Evolutionary conservation across 2,888 invertebrate genomes (phyloP), one percentile per base, ranked within the genome.

Genomic region (Phyllotreta cruciferae): DNA sequence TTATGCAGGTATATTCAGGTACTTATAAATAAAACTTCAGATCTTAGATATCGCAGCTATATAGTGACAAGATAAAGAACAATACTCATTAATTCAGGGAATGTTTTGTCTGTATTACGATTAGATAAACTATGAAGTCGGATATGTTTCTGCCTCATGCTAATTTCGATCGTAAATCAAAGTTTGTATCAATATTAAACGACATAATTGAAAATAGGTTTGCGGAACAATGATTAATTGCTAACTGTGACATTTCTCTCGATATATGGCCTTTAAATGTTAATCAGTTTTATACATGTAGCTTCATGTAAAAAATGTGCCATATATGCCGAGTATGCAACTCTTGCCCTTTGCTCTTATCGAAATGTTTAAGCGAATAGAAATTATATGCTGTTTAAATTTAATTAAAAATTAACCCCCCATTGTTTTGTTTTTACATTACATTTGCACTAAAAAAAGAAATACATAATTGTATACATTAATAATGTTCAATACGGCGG

Each of bases 131-230:
- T 37, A 39, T 13, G 49, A 57, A 39, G 38, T 52, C 60, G 52
- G 42, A 37, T 52, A 62, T 61, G 56, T 66, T 63, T 53, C 60
- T 53, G 60, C 34, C 53, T 55, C 55, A 66, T 62, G 56, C 62
- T 61, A 60, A 66, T 63, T 37, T 45, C 37, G 24, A 6, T 36
- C 37, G 34, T 57, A 57, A 62, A 57, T 62, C 56, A 62, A 52
- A 47, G 36, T 47, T 62, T 52, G 60, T 66, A 66, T 66, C 66
- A 66, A 66, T 63, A 63, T 55, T 61, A 61, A 63, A 63, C 57
- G 63, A 37, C 52, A 42, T 61, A 61, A 63, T 60, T 62, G 58
- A 49, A 62, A 58, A 41, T 64, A 63, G 47, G 55, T 56, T 55
- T 41, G 60, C 50, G 24, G 57, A 50, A 57, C 63, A 58, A 44